phyloP scores from a whole-genome alignment of 2,113 vertebrate genomes.

The Ailurus styani region DNA sequence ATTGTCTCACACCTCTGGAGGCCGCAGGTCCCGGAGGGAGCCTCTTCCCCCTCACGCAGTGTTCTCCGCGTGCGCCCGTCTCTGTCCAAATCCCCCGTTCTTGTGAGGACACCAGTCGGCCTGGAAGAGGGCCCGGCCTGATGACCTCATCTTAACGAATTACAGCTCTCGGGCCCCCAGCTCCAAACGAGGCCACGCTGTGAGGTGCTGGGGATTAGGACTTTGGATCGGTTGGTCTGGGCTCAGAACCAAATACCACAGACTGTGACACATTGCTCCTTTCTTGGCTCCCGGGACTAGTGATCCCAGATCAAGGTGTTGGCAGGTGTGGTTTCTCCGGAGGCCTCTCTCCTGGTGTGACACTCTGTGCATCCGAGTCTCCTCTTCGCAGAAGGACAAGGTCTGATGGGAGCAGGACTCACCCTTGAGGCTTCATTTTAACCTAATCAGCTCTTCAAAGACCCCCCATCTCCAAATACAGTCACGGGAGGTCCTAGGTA shows the following conservation, averaged over 20 bases:
- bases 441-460: neutral
- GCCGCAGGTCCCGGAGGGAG: neutral
- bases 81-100: neutral
- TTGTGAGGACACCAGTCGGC: neutral
- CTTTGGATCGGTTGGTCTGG: neutral
- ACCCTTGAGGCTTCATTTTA: neutral
- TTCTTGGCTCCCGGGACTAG: neutral
- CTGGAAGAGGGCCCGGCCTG: neutral
- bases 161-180: neutral
- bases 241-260: neutral
- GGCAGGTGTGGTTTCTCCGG: neutral
- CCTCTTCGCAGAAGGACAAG: neutral
- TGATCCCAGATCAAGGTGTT: neutral
- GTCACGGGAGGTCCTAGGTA: neutral
- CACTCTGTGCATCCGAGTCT: neutral
- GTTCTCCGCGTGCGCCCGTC: neutral
- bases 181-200: neutral
- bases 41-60: rapidly evolving
- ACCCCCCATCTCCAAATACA: neutral
- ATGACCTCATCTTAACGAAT: neutral
- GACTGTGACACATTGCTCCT: neutral
- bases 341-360: neutral
- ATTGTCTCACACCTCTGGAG: neutral
- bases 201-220: neutral
- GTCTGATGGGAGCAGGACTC: neutral